Conservation (phyloP, 2,888 invertebrate species). For the Marasmarcha lunaedactyla region DNA sequence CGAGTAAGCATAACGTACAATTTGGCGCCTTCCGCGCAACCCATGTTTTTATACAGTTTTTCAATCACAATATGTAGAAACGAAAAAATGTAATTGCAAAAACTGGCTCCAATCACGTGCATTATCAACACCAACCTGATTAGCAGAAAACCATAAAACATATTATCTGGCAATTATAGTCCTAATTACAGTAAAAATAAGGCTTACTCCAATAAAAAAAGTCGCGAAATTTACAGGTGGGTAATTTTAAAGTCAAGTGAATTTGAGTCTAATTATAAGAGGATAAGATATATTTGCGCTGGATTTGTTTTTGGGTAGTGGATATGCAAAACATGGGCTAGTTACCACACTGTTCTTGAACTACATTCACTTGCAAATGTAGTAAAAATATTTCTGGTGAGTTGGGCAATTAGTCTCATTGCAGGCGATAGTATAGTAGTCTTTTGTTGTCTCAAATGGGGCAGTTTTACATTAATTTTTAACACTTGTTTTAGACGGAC, state of each 20-base stretch:
- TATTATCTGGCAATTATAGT: neutral
- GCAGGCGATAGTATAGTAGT: too few species aligned
- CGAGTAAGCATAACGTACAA: too few species aligned
- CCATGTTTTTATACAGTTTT: too few species aligned
- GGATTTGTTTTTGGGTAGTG: neutral
- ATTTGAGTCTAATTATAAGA: neutral
- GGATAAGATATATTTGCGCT: neutral
- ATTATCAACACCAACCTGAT: neutral
- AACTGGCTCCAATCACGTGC: too few species aligned
- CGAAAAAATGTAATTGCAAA: too few species aligned
- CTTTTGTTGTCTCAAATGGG: too few species aligned
- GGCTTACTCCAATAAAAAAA: neutral
- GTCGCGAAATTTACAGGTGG: neutral
- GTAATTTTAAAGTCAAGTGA: neutral
- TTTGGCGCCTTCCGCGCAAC: too few species aligned
- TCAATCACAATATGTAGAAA: too few species aligned
- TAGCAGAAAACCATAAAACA: neutral
- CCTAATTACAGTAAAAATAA: neutral
- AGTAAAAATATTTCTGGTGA: slow-evolving; percentile 32
- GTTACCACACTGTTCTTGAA: slow-evolving; percentile 41
- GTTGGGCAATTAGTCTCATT: slow-evolving; percentile 27
- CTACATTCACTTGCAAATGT: slow-evolving; percentile 41
- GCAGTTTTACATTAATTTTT: too few species aligned
- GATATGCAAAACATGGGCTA: slow-evolving; percentile 29
- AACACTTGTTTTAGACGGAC: too few species aligned